Percentiles rank a stretch among this genome's conserved stretches.
Conservation (phyloP, 2,888 invertebrate genomes). For the Anodontia alba region DNA sequence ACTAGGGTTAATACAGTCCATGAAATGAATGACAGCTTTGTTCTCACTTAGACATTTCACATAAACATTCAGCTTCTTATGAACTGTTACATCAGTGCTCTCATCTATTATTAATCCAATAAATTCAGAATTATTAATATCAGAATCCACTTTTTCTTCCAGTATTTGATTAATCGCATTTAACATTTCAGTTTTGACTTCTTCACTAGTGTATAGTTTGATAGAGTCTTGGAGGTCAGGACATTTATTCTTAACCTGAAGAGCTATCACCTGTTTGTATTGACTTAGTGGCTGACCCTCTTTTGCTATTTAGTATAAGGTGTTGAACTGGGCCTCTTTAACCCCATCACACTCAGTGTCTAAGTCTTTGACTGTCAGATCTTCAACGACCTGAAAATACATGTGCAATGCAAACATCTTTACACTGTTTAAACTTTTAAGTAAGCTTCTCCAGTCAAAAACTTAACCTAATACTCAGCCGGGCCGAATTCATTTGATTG, state of each 20-base stretch:
- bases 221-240: neutral
- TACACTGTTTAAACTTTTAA: too few relatives aligned
- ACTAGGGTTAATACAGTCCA: too few relatives aligned
- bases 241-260: conserved; percentile 3
- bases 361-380: too few relatives aligned
- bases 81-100: conserved; percentile 44
- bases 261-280: conserved; percentile 1
- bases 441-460: too few relatives aligned
- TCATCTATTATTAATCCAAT: conserved; percentile 28
- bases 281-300: conserved; percentile 6
- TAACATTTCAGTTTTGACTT: conserved; percentile 11
- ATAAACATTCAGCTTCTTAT: conserved; percentile 33
- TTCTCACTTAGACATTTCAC: too few relatives aligned
- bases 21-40: too few relatives aligned
- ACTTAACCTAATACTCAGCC: too few relatives aligned
- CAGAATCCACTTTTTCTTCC: neutral
- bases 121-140: neutral
- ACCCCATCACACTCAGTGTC: too few relatives aligned
- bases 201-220: conserved; percentile 7
- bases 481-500: too few relatives aligned
- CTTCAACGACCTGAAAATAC: too few relatives aligned
- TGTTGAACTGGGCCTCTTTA: conserved; percentile 13
- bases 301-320: conserved; percentile 15
- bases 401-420: too few relatives aligned
- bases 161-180: neutral